Base-by-base conservation (phyloP, 2,113 vertebrate species). In the Colossoma macropomum region DNA sequence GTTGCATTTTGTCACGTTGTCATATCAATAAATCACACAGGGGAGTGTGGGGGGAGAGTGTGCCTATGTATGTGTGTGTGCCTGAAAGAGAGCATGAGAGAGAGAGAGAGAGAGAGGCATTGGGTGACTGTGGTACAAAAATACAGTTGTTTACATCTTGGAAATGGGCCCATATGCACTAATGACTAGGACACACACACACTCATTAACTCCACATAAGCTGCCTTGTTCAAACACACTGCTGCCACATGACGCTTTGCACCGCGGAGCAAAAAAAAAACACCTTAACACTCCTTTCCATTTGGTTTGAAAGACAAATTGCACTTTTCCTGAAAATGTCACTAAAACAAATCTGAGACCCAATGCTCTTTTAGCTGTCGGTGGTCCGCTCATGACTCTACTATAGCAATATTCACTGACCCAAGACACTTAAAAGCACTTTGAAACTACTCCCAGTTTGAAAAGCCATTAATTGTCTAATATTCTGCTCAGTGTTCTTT, bases 191-290 rank as follows among this genome's bases (percentile, higher is more conserved):
- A 15, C 12, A 28, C 56, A 68, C 75, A 82, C 71, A 50, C 52
- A 73, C 79, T 81, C 69, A 75, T 81, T 79, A 82, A 82, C 75
- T 77, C n/a, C 16, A 73, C 25, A 50, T 77, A 75, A 74, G 66
- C 28, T 32, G 52, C 60, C 80, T 63, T 82, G 68, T 68, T 81
- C 62, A 85, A 85, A 77, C 79, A 72, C 30, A 32, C 59, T 62
- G 15, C 50, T 32, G n/a, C 30, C 59, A 62, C 25, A 28, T 68
- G 56, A 11, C 63, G 38, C 15, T 54, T 56, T 38, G 63, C 48
- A 21, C n/a, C 9, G 25, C 38, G 41, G 27, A 38, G 52, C 32
- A 81, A 52, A 75, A 54, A 75, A 50, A 28, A 45, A 73, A 27
- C 25, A 34, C 23, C 25, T 30, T 72, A 45, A 45, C 27, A 41